phyloP scores from a whole-genome alignment of 2,797 vertebrate species.

The Coluber constrictor region DNA sequence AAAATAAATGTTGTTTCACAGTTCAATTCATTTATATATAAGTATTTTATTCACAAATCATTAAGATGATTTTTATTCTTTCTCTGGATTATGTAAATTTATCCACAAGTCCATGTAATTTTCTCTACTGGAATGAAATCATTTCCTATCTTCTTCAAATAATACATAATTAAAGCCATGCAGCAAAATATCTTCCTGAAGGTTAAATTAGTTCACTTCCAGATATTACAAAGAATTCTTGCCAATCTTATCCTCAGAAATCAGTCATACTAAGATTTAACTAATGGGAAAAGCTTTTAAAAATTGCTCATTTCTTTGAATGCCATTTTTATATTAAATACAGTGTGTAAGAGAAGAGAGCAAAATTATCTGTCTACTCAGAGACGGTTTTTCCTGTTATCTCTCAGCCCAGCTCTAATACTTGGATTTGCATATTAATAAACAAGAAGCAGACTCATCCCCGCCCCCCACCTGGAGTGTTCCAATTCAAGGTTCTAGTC shows the following conservation, averaged over 20 bases:
- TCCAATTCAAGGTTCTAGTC: not conserved
- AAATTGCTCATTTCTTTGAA: not conserved
- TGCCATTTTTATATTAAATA: not conserved
- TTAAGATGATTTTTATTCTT: conserved; percentile 36
- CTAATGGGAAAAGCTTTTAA: not conserved
- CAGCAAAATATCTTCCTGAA: conserved; percentile 45
- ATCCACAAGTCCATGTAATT: conserved; percentile 51
- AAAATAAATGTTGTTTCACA: not conserved
- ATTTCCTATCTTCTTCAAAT: conserved; percentile 36
- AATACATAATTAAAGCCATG: conserved; percentile 58
- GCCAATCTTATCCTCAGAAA: conserved; percentile 21
- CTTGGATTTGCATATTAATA: not conserved
- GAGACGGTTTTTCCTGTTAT: not conserved
- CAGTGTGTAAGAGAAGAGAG: too few species aligned
- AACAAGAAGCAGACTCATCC: not conserved
- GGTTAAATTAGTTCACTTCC: conserved; percentile 47
- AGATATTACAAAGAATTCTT: conserved; percentile 49
- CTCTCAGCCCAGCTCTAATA: not conserved
- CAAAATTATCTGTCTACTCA: not conserved
- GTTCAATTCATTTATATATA: not conserved
- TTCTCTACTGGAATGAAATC: conserved; percentile 53
- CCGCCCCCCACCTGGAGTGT: not conserved
- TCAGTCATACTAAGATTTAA: not conserved
- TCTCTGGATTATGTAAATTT: conserved; percentile 51
- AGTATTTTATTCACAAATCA: conserved; percentile 33